phyloP scores from a whole-genome alignment of 2,113 vertebrate species.

The Limanda limanda region DNA sequence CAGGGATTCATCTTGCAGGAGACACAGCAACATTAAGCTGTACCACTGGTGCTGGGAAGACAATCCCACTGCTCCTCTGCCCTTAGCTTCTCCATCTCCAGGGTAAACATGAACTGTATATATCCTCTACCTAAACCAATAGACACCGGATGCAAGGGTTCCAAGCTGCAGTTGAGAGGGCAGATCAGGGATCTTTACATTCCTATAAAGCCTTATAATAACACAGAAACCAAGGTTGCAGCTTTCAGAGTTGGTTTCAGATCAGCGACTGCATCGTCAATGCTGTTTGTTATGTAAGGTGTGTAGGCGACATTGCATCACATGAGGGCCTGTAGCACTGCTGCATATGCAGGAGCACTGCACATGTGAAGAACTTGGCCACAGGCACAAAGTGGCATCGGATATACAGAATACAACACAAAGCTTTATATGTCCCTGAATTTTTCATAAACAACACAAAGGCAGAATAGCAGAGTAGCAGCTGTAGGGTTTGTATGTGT shows the following conservation, averaged over 20 bases:
- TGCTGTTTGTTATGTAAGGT: constrained; percentile 45
- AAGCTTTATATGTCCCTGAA: constrained; percentile 4
- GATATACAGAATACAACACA: constrained; percentile 9
- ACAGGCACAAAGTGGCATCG: background rate
- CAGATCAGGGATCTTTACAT: background rate
- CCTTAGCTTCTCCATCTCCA: too few species aligned
- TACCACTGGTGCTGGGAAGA: too few species aligned
- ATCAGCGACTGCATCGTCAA: background rate
- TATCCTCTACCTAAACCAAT: constrained; percentile 28
- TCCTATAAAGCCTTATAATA: constrained; percentile 14
- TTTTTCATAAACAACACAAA: constrained; percentile 23
- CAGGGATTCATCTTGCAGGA: background rate
- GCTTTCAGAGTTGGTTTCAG: constrained; percentile 15
- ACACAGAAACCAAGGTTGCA: constrained; percentile 34
- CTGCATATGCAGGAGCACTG: constrained; percentile 15
- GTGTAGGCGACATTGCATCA: constrained; percentile 22
- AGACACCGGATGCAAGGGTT: constrained; percentile 5
- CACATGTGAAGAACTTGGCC: constrained; percentile 15
- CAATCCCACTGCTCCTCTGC: too few species aligned
- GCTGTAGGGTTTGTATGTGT: constrained; percentile 2
- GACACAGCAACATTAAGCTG: background rate
- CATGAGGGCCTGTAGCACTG: background rate
- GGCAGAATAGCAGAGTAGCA: background rate
- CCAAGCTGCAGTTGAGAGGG: background rate
- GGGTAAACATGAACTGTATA: constrained; percentile 19